Evolutionary conservation across 2,113 vertebrate genomes (phyloP).

Genomic region (Rhizomys pruinosus): DNA sequence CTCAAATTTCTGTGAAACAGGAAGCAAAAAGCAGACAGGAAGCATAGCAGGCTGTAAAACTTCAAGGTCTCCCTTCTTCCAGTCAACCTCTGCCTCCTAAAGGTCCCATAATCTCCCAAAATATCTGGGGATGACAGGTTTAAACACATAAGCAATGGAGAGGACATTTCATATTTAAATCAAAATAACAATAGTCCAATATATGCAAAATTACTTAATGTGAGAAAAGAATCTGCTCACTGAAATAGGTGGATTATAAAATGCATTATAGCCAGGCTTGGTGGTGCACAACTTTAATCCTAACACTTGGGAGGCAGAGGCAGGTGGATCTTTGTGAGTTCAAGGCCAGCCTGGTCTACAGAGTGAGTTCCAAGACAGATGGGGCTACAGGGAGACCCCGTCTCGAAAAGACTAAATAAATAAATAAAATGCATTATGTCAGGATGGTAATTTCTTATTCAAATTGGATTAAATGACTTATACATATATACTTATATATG

Average conservation of each 20-base stretch:
- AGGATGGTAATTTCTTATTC: too few species aligned
- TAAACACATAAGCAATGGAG: too few species aligned
- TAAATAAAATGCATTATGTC: too few species aligned
- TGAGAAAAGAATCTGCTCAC: background rate
- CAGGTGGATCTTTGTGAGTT: too few species aligned
- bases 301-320: too few species aligned
- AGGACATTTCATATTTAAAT: background rate
- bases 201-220: background rate
- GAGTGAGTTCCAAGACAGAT: too few species aligned
- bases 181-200: background rate
- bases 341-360: too few species aligned
- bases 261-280: too few species aligned
- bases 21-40: background rate
- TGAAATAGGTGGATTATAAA: background rate
- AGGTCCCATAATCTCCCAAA: background rate
- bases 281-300: too few species aligned
- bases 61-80: background rate
- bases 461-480: too few species aligned
- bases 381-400: too few species aligned
- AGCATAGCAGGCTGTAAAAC: background rate
- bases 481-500: background rate
- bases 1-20: background rate
- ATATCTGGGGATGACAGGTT: background rate
- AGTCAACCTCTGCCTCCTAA: background rate
- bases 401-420: too few species aligned